phyloP scores from a whole-genome alignment of 2,888 invertebrate genomes.

The Andrena haemorrhoa region DNA sequence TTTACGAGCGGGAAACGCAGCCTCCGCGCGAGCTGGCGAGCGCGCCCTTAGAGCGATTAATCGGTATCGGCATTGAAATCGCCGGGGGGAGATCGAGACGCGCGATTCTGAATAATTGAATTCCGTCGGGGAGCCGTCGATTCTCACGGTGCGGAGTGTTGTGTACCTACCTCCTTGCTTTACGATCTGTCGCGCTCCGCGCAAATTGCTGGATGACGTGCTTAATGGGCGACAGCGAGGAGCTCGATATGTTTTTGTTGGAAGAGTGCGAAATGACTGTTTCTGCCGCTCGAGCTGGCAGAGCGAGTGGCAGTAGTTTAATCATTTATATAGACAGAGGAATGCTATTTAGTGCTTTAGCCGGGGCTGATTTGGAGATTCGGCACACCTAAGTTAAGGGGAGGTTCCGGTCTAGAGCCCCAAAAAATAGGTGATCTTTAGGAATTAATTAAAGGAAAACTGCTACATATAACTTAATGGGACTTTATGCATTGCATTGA shows the following conservation, averaged over 20 bases:
- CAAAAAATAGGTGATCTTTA: too few relatives aligned
- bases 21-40: neutral
- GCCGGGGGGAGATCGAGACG: neutral
- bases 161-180: neutral
- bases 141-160: conserved; percentile 8
- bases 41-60: conserved; percentile 31
- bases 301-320: too few relatives aligned
- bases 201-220: conserved; percentile 1
- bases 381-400: too few relatives aligned
- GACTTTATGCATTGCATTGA: too few relatives aligned
- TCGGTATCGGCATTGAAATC: conserved; percentile 30
- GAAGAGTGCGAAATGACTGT: neutral
- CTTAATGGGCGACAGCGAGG: neutral
- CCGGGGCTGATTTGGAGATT: too few relatives aligned
- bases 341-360: too few relatives aligned
- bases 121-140: neutral
- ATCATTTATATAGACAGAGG: too few relatives aligned
- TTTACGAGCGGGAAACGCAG: conserved; percentile 14
- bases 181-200: conserved; percentile 5
- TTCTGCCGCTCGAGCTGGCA: too few relatives aligned
- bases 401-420: too few relatives aligned
- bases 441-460: too few relatives aligned
- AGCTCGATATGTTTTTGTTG: neutral
- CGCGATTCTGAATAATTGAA: conserved; percentile 39
- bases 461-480: too few relatives aligned